Evolutionary conservation across 2,888 invertebrate species (phyloP), one percentile per base, ranked within the genome.

Genomic region (Erebia epiphron): DNA sequence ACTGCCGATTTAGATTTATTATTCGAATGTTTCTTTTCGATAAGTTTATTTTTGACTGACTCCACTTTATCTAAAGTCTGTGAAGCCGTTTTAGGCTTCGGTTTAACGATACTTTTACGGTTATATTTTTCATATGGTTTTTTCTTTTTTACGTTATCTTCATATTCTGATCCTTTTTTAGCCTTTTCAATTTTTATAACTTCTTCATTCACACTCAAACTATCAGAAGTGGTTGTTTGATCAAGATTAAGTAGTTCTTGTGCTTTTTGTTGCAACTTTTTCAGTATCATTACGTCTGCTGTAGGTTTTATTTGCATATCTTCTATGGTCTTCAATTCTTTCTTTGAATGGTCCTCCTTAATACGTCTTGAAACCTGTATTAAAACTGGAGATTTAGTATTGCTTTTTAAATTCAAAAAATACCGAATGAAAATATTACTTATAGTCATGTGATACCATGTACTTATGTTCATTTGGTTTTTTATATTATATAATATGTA

Each of bases 211-310:
- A 73, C 61, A 66, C 77, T 85, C 67, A 90, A 88, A 41, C 75
- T 76, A 67, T 92, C 92, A n/a, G 88, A 86, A 67, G 88, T 85
- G 75, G 83, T 86, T 18, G 82, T 77, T n/a, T 89, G 86, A 54
- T 83, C 83, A 67, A 87, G 83, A 75, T 85, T 87, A 0, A 93
- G 80, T 61, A 93, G 82, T 77, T 89, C 91, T 78, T 92, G 88
- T 8, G 92, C 92, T 79, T 89, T 91, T 75, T 85, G 85, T 73
- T 93, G 93, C 49, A 93, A 83, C 72, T 84, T 86, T 78, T 89
- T 86, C 2, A 92, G 83, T 4, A 86, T 86, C 73, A 86, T 82
- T 26, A 80, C 79, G 72, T 86, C 81, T 26, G 82, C 77, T 60
- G 78, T 78, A 69, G 79, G 80, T 56, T 82, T 80, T 14, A 73